Evolutionary conservation across 2,888 invertebrate genomes (phyloP), one percentile per base, ranked within the genome.

Genomic region (Acleris emargana): DNA sequence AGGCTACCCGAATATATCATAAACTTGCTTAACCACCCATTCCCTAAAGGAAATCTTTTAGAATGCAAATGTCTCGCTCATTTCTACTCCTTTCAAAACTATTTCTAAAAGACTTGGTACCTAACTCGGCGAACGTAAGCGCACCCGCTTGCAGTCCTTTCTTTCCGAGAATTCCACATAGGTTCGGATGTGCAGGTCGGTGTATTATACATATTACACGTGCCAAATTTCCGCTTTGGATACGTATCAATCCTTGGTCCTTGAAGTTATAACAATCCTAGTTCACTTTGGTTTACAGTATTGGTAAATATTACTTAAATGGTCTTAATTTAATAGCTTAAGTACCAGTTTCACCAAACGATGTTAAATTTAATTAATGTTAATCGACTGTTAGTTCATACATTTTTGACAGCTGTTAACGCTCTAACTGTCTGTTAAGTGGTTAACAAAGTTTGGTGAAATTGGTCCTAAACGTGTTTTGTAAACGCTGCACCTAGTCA

Each of bases 51-150:
- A 81, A 85, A 79, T 83, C 82, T 83, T 86, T 87, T 83, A 80
- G 80, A 83, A 90, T 87, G 88, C 87, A 89, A 90, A 91, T 89
- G 82, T 83, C 82, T 78, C 76, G 67, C 74, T 84, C 86, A 87
- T 85, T 87, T 83, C 85, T 78, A 78, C 80, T 83, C 84, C 79
- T 81, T 87, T 85, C 81, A 86, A 79, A 88, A 85, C 82, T 85
- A 86, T 87, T 87, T 84, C 84, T 82, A 80, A 84, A 84, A 83
- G 81, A 68, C 68, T 67, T 59, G 67, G 80, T 76, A 81, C 77
- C 82, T 83, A 82, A 84, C 80, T 82, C 73, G 71, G 73, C 75
- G 78, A 80, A 84, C 82, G 83, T 82, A 83, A 83, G 77, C 80
- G 81, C 83, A 80, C 83, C 81, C 73, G 73, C 79, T 67, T 62